These are phyloP conservation scores for Drosophila ezoana DNA, from an alignment of 2,888 invertebrate genomes.

Conservation along the genomic window DNA sequence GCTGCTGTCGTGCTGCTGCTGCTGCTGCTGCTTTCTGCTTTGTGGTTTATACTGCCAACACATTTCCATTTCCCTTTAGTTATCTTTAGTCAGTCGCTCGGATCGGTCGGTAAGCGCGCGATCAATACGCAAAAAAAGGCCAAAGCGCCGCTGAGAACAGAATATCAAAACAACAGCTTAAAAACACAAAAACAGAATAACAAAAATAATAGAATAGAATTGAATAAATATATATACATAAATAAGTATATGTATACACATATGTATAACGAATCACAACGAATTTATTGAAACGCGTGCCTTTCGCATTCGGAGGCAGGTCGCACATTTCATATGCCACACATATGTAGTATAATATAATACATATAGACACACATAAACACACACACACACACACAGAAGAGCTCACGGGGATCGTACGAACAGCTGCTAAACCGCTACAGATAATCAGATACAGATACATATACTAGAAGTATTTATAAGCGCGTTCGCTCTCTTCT, in stretches of 20 bases:
- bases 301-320: conserved; percentile 50
- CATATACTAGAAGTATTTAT: conserved; percentile 74
- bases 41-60: conserved; percentile 80
- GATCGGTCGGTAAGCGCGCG: conserved; percentile 66
- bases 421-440: conserved; percentile 63
- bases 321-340: conserved; percentile 48
- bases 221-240: conserved; percentile 10
- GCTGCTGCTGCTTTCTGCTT: conserved; percentile 59
- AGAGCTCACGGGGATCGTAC: conserved; percentile 29
- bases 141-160: conserved; percentile 19
- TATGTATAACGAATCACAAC: conserved; percentile 33
- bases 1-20: conserved; percentile 42
- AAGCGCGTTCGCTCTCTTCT: conserved; percentile 45
- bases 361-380: conserved; percentile 11
- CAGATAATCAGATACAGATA: conserved; percentile 78
- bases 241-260: conserved; percentile 8
- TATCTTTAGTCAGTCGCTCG: conserved; percentile 84
- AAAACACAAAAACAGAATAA: conserved; percentile 21
- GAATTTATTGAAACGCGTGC: conserved; percentile 48
- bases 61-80: conserved; percentile 83
- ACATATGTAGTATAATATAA: conserved; percentile 37
- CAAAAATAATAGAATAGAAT: conserved; percentile 28
- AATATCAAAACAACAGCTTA: conserved; percentile 29
- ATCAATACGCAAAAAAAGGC: conserved; percentile 51
- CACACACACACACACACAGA: conserved; percentile 14